Evolutionary conservation across 1,140 invertebrate genomes (phyloP).

Genomic region (Temnothorax curvispinosus): DNA sequence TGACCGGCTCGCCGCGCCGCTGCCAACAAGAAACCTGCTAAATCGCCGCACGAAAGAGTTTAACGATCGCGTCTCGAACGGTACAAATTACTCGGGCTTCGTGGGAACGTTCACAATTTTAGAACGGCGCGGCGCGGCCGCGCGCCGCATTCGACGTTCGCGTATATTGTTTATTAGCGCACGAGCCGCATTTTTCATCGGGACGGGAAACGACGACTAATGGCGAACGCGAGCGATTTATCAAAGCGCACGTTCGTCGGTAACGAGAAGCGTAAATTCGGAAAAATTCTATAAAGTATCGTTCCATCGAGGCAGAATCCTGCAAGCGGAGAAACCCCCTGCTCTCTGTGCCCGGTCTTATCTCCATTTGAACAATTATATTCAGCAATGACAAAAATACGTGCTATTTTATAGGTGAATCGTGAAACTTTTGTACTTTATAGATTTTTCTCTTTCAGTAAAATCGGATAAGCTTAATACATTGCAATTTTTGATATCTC

Average conservation of each 20-base stretch:
- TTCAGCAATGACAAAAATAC: background rate
- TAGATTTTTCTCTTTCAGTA: background rate
- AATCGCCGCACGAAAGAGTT: constrained; percentile 64
- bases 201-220: constrained; percentile 11
- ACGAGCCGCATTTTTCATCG: constrained; percentile 23
- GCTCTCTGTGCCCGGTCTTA: background rate
- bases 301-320: background rate
- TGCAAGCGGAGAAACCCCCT: background rate
- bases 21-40: constrained; percentile 60
- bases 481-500: background rate
- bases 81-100: constrained; percentile 64
- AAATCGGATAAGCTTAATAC: background rate
- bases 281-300: background rate
- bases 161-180: constrained; percentile 42
- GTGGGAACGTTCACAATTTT: constrained; percentile 69
- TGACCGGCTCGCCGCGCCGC: constrained; percentile 21
- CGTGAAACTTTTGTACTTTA: background rate
- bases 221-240: constrained; percentile 38
- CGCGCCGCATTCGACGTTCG: background rate
- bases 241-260: constrained; percentile 3
- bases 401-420: background rate
- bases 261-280: constrained; percentile 22
- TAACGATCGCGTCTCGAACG: constrained; percentile 66
- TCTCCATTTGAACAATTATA: background rate
- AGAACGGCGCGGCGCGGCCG: background rate